phyloP scores from a whole-genome alignment of 2,888 invertebrate species.

The Netelia melanura region DNA sequence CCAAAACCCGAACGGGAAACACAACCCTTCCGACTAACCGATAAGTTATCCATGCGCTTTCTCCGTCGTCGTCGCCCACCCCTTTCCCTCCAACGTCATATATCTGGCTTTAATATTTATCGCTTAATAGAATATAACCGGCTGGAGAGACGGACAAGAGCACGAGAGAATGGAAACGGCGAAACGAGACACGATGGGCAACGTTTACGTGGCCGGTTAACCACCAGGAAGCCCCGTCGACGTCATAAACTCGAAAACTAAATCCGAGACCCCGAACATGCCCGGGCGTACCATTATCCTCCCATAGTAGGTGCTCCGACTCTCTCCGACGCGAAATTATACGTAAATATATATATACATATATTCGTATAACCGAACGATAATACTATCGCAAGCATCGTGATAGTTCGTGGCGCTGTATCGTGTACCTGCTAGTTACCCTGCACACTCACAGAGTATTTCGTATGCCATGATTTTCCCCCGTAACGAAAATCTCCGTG shows the following conservation, averaged over 20 bases:
- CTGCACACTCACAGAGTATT: constrained; percentile 7
- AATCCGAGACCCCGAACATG: constrained; percentile 79
- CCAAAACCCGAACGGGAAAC: constrained; percentile 36
- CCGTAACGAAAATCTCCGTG: constrained; percentile 33
- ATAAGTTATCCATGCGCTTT: constrained; percentile 67
- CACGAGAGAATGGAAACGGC: constrained; percentile 45
- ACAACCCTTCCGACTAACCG: constrained; percentile 50
- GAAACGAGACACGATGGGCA: constrained; percentile 70
- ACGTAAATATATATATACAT: background rate
- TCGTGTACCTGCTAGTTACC: constrained; percentile 37
- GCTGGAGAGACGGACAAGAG: background rate
- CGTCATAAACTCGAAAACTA: constrained; percentile 82
- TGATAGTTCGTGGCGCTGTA: constrained; percentile 32
- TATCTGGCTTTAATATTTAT: constrained; percentile 81
- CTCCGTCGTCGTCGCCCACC: constrained; percentile 39
- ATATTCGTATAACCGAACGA: constrained; percentile 8
- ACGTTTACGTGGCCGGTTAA: constrained; percentile 81
- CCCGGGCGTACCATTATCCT: constrained; percentile 57
- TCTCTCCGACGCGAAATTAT: background rate
- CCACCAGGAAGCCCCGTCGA: constrained; percentile 78
- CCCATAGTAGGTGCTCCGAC: constrained; percentile 55
- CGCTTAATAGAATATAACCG: constrained; percentile 81
- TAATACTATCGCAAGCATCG: constrained; percentile 15
- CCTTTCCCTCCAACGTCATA: constrained; percentile 34
- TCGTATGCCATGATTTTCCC: constrained; percentile 34